A percentile compares a stretch with the other conserved stretches of the same genome.
Evolutionary conservation across 2,797 vertebrate genomes (phyloP).

Genomic region (Trichosurus vulpecula): DNA sequence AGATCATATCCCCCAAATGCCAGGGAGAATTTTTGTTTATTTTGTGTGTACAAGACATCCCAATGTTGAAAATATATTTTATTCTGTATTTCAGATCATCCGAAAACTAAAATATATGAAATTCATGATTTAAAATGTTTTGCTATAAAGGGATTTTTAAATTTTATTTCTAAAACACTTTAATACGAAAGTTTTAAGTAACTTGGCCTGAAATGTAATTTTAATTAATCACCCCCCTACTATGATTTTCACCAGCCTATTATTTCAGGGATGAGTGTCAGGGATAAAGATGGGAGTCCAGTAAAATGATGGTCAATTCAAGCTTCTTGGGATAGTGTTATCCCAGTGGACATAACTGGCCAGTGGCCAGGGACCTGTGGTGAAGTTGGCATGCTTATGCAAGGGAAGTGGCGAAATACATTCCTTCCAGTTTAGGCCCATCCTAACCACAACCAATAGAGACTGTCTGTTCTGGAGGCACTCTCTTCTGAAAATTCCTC

Average conservation of each 20-base stretch:
- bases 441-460: neutral
- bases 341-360: neutral
- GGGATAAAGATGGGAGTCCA: neutral
- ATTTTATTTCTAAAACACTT: neutral
- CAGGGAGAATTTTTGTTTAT: slow-evolving; percentile 1
- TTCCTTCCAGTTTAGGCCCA: neutral
- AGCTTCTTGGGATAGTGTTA: neutral
- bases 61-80: neutral
- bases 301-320: neutral
- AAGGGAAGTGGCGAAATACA: neutral
- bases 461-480: neutral
- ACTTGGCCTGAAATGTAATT: neutral
- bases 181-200: neutral
- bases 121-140: slow-evolving; percentile 38
- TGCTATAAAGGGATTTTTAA: neutral
- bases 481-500: neutral
- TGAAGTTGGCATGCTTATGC: neutral
- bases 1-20: neutral
- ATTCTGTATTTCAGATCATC: neutral
- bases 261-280: neutral
- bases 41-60: neutral
- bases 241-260: neutral
- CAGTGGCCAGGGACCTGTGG: neutral
- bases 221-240: neutral
- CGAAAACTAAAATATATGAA: slow-evolving; percentile 36